phyloP scores from a whole-genome alignment of 2,888 invertebrate species.

The Entomobrya proxima region DNA sequence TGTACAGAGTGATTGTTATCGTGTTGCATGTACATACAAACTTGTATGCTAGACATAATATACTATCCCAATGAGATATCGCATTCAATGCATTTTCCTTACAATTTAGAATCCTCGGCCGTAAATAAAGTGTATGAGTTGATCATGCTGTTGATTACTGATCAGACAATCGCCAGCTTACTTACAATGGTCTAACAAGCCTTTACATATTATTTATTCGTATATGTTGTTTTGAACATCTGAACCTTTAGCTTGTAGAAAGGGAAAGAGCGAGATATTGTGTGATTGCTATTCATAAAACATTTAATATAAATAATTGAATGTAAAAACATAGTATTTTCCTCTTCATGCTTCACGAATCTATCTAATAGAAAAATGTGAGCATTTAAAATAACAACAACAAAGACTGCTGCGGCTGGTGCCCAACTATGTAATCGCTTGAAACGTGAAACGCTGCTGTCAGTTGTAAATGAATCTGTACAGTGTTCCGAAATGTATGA shows the following conservation, averaged over 20 bases:
- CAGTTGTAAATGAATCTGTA: not conserved
- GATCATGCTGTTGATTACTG: not conserved
- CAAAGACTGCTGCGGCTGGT: not conserved
- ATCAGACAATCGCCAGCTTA: not conserved
- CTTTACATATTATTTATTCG: no score
- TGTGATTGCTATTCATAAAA: not conserved
- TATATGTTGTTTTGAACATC: no score
- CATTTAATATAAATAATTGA: not conserved
- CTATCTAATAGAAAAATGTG: not conserved
- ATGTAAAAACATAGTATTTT: not conserved
- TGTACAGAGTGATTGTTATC: not conserved
- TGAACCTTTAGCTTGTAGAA: no score
- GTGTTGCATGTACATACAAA: not conserved
- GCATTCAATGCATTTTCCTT: no score
- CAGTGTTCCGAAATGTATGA: not conserved
- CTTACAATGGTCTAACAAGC: not conserved
- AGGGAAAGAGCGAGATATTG: not conserved
- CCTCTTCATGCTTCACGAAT: conserved; percentile 7
- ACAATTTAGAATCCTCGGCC: no score
- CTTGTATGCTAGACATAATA: not conserved
- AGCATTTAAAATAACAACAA: not conserved
- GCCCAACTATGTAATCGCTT: not conserved
- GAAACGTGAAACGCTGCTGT: not conserved
- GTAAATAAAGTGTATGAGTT: no score
- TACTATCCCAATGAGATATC: no score